phyloP scores from a whole-genome alignment of 2,888 invertebrate genomes.

The Alloplasta piceator region DNA sequence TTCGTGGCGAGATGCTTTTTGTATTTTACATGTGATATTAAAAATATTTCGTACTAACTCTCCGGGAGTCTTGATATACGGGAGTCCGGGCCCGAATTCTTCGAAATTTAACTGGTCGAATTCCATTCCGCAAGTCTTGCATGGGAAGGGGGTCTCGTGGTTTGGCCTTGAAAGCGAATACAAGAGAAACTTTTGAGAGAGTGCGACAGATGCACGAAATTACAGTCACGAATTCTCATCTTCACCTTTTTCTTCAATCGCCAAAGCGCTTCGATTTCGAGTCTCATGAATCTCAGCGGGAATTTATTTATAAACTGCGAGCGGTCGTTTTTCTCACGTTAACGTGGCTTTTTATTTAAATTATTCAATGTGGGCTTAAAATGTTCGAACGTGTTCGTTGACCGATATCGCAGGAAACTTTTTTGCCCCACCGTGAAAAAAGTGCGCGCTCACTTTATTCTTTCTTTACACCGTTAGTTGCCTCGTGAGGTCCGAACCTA shows the following conservation, averaged over 20 bases:
- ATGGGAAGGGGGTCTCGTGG: background rate
- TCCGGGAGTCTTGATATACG: background rate
- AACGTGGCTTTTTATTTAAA: no score
- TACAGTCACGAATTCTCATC: background rate
- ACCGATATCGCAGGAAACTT: slow-evolving; percentile 60
- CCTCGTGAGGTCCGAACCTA: slow-evolving; percentile 40
- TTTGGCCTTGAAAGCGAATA: slow-evolving; percentile 25
- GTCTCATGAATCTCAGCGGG: background rate
- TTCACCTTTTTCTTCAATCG: slow-evolving; percentile 1
- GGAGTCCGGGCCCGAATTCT: slow-evolving; percentile 4
- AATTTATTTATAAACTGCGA: background rate
- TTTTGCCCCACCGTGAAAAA: slow-evolving; percentile 48
- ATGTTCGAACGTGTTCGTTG: slow-evolving; percentile 8
- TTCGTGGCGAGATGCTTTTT: background rate
- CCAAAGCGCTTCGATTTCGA: background rate
- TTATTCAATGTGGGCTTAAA: no score
- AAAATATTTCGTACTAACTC: slow-evolving; percentile 35
- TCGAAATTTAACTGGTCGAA: slow-evolving; percentile 18
- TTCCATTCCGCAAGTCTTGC: slow-evolving; percentile 1
- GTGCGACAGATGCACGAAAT: slow-evolving; percentile 20
- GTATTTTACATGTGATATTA: slow-evolving; percentile 54
- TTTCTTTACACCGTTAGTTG: slow-evolving; percentile 43
- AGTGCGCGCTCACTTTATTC: slow-evolving; percentile 43
- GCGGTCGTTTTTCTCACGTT: no score
- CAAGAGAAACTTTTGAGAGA: background rate